Percentiles rank a stretch among this genome's conserved stretches.
These are phyloP conservation scores for Drosophila siamana DNA, from an alignment of 2,888 invertebrate species.

Conservation along the genomic window DNA sequence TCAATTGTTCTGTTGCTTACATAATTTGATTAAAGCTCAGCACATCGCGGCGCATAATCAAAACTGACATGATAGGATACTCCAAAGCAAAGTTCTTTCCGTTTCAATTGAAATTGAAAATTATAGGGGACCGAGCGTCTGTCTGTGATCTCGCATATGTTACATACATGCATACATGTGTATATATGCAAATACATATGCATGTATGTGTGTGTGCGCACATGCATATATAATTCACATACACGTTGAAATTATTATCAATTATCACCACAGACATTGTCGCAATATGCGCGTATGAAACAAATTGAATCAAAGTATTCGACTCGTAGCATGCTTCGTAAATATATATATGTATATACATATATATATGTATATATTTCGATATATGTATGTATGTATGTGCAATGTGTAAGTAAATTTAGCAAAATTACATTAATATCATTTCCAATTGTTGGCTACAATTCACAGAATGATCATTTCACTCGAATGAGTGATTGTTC, in stretches of 20 bases:
- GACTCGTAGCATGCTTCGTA: slow-evolving; percentile 28
- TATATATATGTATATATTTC: not conserved
- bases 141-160: slow-evolving; percentile 7
- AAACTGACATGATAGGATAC: slow-evolving; percentile 78
- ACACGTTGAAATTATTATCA: slow-evolving; percentile 64
- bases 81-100: slow-evolving; percentile 73
- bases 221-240: slow-evolving; percentile 35
- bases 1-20: slow-evolving; percentile 70
- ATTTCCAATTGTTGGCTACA: slow-evolving; percentile 12
- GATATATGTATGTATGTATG: too few relatives aligned
- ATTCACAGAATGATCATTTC: not conserved
- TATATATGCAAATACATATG: not conserved
- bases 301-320: slow-evolving; percentile 69
- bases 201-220: not conserved
- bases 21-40: slow-evolving; percentile 72
- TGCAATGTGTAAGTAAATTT: slow-evolving; percentile 1
- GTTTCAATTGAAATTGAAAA: slow-evolving; percentile 62
- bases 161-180: not conserved
- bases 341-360: slow-evolving; percentile 11
- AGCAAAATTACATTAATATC: slow-evolving; percentile 3
- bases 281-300: slow-evolving; percentile 22
- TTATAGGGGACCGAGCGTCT: slow-evolving; percentile 60
- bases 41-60: slow-evolving; percentile 69
- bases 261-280: slow-evolving; percentile 61
- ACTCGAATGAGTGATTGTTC: not conserved